Conservation (phyloP, 2,888 invertebrate genomes). For the Diaperis boleti region DNA sequence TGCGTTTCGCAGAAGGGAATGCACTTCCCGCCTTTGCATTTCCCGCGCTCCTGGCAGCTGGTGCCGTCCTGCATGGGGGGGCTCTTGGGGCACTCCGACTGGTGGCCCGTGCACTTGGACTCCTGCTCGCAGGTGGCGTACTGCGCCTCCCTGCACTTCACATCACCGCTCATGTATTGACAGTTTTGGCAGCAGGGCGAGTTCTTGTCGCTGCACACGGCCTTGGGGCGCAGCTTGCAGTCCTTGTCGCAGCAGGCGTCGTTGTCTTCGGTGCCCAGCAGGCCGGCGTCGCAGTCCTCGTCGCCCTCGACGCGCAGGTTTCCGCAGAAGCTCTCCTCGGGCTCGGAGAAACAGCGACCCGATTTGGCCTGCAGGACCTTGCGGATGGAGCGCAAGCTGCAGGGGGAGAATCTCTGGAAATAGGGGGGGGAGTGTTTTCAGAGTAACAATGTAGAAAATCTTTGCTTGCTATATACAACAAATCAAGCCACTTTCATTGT, state of each 20-base stretch:
- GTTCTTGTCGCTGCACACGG: constrained; percentile 96
- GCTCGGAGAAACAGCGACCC: constrained; percentile 91
- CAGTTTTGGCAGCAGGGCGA: constrained; percentile 96
- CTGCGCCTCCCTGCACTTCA: constrained; percentile 91
- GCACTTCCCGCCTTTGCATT: constrained; percentile 91
- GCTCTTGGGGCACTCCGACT: constrained; percentile 86
- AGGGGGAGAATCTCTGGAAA: constrained; percentile 93
- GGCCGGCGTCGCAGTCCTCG: constrained; percentile 96
- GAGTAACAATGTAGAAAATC: constrained; percentile 39
- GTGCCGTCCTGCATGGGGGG: constrained; percentile 89
- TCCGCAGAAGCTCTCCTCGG: constrained; percentile 96
- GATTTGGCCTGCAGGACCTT: constrained; percentile 95
- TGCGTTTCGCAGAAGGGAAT: constrained; percentile 96
- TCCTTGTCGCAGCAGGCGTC: constrained; percentile 95
- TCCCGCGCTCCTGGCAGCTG: constrained; percentile 91
- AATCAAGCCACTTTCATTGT: too few species aligned
- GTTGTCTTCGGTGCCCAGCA: constrained; percentile 92
- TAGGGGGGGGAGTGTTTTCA: too few species aligned
- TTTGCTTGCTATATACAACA: too few species aligned
- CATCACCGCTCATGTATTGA: constrained; percentile 83
- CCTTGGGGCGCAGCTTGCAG: constrained; percentile 89
- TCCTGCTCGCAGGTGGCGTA: constrained; percentile 94
- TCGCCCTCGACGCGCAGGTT: constrained; percentile 95
- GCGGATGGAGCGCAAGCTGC: constrained; percentile 91
- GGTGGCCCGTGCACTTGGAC: constrained; percentile 86